Evolutionary conservation across 2,888 invertebrate species (phyloP).

Genomic region (Syritta pipiens): DNA sequence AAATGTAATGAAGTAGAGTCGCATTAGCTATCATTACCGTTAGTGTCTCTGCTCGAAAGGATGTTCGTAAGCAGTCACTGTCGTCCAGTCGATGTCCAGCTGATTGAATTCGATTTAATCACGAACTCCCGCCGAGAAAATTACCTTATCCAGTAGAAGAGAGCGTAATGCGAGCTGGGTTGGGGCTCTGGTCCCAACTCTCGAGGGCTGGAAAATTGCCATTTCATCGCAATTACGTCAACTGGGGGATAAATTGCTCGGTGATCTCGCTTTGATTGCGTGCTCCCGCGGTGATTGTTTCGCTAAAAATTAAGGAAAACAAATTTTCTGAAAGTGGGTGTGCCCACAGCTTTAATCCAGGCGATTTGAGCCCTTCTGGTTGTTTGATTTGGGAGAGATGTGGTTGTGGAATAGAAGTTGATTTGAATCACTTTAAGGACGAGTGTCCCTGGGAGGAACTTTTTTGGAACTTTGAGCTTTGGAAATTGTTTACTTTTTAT

Average conservation of each 20-base stretch:
- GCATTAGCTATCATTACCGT: slow-evolving; percentile 7
- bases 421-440: too few species aligned
- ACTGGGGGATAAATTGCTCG: slow-evolving; percentile 7
- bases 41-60: neutral
- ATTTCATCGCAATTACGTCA: neutral
- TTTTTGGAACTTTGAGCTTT: too few species aligned
- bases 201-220: neutral
- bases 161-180: neutral
- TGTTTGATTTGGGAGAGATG: too few species aligned
- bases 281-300: neutral
- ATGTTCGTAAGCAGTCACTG: slow-evolving; percentile 3
- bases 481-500: too few species aligned
- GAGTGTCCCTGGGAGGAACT: too few species aligned
- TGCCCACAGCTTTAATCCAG: too few species aligned
- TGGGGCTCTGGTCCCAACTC: neutral
- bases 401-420: too few species aligned
- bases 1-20: slow-evolving; percentile 1
- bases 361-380: too few species aligned
- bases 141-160: neutral
- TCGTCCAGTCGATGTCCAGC: slow-evolving; percentile 13
- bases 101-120: slow-evolving; percentile 20
- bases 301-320: neutral
- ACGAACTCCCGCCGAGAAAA: slow-evolving; percentile 27
- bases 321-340: too few species aligned
- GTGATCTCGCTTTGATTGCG: neutral